Evolutionary conservation across 2,888 invertebrate genomes (phyloP).

Genomic region (Trilocha varians): DNA sequence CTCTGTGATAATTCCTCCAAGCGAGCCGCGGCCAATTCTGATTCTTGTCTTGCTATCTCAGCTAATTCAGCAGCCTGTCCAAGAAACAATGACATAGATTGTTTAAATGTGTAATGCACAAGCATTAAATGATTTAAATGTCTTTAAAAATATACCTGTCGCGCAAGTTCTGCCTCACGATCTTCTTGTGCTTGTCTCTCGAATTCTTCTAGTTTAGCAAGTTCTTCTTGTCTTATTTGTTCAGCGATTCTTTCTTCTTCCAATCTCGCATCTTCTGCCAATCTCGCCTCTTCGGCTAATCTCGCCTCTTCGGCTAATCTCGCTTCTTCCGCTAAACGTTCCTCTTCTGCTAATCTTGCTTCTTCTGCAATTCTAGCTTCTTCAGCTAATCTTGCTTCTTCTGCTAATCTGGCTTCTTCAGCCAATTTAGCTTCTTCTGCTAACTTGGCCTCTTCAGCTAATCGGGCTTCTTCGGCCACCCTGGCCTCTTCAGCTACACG

Average conservation of each 20-base stretch:
- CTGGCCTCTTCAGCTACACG: slow-evolving; percentile 52
- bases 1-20: slow-evolving; percentile 70
- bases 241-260: slow-evolving; percentile 62
- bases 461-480: slow-evolving; percentile 45
- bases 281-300: slow-evolving; percentile 33
- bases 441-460: slow-evolving; percentile 54
- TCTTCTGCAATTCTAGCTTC: slow-evolving; percentile 52
- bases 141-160: slow-evolving; percentile 56
- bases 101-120: not conserved
- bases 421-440: slow-evolving; percentile 54
- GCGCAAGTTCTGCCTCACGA: slow-evolving; percentile 77
- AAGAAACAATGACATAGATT: not conserved
- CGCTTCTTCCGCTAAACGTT: slow-evolving; percentile 56
- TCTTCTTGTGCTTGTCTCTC: slow-evolving; percentile 76
- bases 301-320: slow-evolving; percentile 41
- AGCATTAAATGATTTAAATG: not conserved
- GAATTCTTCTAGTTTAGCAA: slow-evolving; percentile 71
- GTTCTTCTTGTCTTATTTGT: slow-evolving; percentile 72
- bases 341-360: slow-evolving; percentile 63
- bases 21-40: slow-evolving; percentile 73
- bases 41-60: slow-evolving; percentile 75
- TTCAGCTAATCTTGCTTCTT: slow-evolving; percentile 56
- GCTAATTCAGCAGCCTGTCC: slow-evolving; percentile 78
- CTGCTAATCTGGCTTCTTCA: slow-evolving; percentile 53
- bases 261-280: slow-evolving; percentile 46